These are phyloP conservation scores for Cotesia typhae DNA, from an alignment of 1,140 invertebrate species.

Conservation along the genomic window DNA sequence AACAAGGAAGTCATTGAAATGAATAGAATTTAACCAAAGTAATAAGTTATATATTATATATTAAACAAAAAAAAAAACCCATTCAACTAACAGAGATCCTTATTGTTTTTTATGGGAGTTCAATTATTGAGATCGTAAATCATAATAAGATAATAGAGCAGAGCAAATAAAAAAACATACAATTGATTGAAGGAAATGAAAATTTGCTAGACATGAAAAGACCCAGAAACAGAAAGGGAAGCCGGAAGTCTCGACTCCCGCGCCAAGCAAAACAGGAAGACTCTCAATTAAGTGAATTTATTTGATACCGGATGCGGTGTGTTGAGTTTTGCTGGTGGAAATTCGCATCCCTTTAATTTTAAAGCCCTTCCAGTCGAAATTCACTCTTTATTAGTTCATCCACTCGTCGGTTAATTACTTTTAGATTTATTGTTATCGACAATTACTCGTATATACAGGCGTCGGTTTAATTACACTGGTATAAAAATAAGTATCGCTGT, in stretches of 20 bases:
- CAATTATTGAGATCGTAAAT: constrained; percentile 14
- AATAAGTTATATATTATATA: neutral
- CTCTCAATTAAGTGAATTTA: constrained; percentile 40
- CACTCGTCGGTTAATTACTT: neutral
- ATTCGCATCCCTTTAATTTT: neutral
- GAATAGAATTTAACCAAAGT: neutral
- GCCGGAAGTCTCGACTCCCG: constrained; percentile 37
- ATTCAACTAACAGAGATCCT: constrained; percentile 1
- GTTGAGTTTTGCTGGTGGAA: constrained; percentile 14
- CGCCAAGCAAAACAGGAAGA: constrained; percentile 25
- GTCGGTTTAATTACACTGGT: too few relatives aligned
- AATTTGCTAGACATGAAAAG: constrained; percentile 26
- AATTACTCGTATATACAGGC: too few relatives aligned
- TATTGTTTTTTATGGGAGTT: constrained; percentile 22
- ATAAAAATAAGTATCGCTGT: neutral
- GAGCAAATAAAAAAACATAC: neutral
- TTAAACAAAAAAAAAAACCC: constrained; percentile 2
- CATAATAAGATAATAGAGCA: neutral
- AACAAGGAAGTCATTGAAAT: neutral
- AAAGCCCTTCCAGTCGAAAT: too few relatives aligned
- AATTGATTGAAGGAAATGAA: constrained; percentile 15
- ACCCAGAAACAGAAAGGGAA: constrained; percentile 26
- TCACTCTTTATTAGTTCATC: neutral
- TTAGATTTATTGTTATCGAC: neutral
- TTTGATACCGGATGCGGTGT: constrained; percentile 38